A percentile compares a stretch with the other conserved stretches of the same genome.
Evolutionary conservation across 2,113 vertebrate species (phyloP).

Genomic region (Alces alces): DNA sequence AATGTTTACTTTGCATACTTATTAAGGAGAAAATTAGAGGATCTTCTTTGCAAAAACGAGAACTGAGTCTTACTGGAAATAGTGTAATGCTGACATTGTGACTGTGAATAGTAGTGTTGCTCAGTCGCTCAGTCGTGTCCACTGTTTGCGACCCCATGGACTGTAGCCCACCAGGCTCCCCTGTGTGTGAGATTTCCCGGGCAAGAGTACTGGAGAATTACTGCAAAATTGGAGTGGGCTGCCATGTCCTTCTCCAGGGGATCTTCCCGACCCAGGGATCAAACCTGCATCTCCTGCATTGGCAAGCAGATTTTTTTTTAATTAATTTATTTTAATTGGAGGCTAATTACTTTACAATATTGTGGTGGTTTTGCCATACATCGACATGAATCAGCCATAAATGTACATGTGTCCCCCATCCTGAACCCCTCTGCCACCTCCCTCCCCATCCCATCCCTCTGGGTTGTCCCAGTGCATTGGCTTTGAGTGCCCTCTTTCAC

Average conservation of each 20-base stretch:
- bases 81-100: neutral
- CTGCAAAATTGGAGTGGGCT: neutral
- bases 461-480: neutral
- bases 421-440: neutral
- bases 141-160: neutral
- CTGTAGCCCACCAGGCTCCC: neutral
- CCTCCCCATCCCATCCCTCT: neutral
- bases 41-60: neutral
- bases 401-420: neutral
- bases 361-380: neutral
- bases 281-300: neutral
- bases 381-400: neutral
- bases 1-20: conserved; percentile 26
- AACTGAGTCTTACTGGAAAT: neutral
- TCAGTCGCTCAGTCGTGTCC: neutral
- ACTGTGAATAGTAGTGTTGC: neutral
- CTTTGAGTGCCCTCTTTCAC: neutral
- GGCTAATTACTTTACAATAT: neutral
- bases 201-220: neutral
- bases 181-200: neutral
- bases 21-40: conserved; percentile 27
- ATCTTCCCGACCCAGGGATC: neutral
- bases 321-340: neutral
- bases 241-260: neutral
- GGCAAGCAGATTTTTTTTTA: neutral